Evolutionary conservation across 2,797 vertebrate genomes (phyloP).

Genomic region (Psittacula derbiana): DNA sequence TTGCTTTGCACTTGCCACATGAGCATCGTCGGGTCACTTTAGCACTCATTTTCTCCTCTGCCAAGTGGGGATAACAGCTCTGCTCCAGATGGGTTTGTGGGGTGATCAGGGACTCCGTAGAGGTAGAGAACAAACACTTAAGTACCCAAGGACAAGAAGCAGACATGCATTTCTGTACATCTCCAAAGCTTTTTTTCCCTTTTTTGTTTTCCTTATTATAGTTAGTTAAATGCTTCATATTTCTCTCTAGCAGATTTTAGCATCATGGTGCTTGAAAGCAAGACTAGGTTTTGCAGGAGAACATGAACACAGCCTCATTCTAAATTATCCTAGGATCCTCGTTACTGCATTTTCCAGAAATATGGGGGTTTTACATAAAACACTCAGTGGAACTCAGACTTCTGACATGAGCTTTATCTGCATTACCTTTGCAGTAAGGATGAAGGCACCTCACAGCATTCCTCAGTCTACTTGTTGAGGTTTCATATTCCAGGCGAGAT

Average conservation of each 20-base stretch:
- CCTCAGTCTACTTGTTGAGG: not conserved
- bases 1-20: not conserved
- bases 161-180: not conserved
- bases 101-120: not conserved
- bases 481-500: not conserved
- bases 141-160: not conserved
- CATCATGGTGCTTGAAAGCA: not conserved
- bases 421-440: not conserved
- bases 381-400: not conserved
- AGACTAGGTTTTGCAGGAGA: not conserved
- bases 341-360: not conserved
- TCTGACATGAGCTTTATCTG: not conserved
- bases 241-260: not conserved
- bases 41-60: not conserved
- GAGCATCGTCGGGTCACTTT: not conserved
- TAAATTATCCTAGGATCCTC: not conserved
- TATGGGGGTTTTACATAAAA: not conserved
- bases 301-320: not conserved
- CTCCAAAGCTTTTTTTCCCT: not conserved
- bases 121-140: not conserved
- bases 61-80: not conserved
- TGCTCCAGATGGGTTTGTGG: not conserved
- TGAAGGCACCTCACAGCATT: not conserved
- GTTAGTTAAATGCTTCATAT: not conserved
- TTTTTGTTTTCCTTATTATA: not conserved